A percentile compares a stretch with the other conserved stretches of the same genome.
phyloP scores from a whole-genome alignment of 2,113 vertebrate species.

The Spilogale gracilis region DNA sequence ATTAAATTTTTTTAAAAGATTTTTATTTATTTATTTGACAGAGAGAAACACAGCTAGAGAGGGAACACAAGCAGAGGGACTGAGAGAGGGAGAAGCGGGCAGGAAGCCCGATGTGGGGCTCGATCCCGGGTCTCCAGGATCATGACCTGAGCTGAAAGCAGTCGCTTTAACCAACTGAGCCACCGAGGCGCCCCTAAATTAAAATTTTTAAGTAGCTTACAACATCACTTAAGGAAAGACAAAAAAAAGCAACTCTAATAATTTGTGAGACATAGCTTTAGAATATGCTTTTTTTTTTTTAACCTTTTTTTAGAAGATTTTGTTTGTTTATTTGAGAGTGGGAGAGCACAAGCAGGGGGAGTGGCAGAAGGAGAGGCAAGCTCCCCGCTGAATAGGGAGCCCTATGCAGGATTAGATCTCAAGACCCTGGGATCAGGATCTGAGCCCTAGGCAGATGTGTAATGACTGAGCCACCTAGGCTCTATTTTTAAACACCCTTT shows the following conservation, averaged over 20 bases:
- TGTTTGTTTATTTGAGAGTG: neutral
- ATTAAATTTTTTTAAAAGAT: neutral
- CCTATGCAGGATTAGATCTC: neutral
- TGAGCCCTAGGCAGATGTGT: neutral
- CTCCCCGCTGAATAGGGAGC: neutral
- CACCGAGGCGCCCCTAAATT: neutral
- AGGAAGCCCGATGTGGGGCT: too few relatives aligned
- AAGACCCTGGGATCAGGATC: neutral
- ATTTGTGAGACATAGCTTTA: neutral
- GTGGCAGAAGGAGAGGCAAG: neutral
- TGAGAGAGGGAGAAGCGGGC: too few relatives aligned
- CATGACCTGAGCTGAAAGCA: too few relatives aligned
- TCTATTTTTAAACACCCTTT: slow-evolving; percentile 32
- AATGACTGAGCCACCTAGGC: neutral
- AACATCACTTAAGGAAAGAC: neutral
- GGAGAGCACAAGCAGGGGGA: neutral
- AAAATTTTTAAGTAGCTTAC: slow-evolving; percentile 29
- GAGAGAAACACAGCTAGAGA: too few relatives aligned
- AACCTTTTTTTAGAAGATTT: neutral
- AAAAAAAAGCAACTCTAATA: neutral
- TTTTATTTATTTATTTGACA: too few relatives aligned
- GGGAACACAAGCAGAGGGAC: too few relatives aligned
- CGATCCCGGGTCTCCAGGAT: too few relatives aligned
- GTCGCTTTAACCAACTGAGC: too few relatives aligned
- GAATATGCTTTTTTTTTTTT: neutral